Evolutionary conservation across 2,888 invertebrate species (phyloP), one percentile per base, ranked within the genome.

Genomic region (Escarpia spicata): DNA sequence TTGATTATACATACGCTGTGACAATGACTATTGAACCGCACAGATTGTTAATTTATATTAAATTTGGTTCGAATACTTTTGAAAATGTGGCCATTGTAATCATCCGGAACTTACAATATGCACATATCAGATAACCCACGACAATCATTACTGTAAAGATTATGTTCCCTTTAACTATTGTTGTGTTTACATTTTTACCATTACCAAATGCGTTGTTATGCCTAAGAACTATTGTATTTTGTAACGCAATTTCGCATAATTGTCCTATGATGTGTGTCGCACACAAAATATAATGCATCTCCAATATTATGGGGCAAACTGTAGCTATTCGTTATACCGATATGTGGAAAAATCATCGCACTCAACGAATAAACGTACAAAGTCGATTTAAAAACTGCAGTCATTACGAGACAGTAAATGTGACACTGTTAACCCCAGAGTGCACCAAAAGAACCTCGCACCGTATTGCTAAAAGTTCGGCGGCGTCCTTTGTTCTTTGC

Each of bases 391-490:
- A 75, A 15, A 75, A 75, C 26, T 75, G 19, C 75, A 75, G 75
- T n/a, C 75, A 26, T 75, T 75, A 75, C 75, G n/a, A 75, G 75
- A 75, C 75, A 75, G 75, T 75, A 75, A 26, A 75, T 19, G 75
- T 75, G 75, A 19, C n/a, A 19, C 75, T 26, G 75, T 75, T 26
- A 75, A 75, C 75, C 26, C n/a, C 75, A 26, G 6, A 26, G 75
- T 75, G 75, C 75, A 75, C 75, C n/a, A n/a, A 75, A 75, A 75
- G 75, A 75, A 75, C 75, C 19, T 75, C 19, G 75, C 75, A 75
- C n/a, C 26, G 26, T n/a, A 75, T 75, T 75, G 75, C 75, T 75
- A 75, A 75, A 75, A 75, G n/a, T 26, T 75, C 75, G 75, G 75
- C 19, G 75, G 75, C 75, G 4, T 75, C 19, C 26, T 75, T 75